These are phyloP conservation scores for Pavo muticus DNA, from an alignment of 2,113 vertebrate genomes.

Conservation along the genomic window DNA sequence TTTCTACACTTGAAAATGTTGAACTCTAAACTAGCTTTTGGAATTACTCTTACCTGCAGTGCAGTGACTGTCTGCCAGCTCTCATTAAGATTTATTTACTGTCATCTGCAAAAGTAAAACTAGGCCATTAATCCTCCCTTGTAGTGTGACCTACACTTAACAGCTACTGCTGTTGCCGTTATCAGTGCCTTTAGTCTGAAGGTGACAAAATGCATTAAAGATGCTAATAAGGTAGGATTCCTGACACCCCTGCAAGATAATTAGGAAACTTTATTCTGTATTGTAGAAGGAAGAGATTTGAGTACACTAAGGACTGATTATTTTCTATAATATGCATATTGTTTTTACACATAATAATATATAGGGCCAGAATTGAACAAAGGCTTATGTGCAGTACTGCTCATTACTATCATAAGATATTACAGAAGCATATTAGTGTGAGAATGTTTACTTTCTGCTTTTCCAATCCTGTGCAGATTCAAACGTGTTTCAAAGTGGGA, in stretches of 20 bases:
- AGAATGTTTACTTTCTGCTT: neutral
- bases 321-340: neutral
- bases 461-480: neutral
- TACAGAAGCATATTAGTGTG: neutral
- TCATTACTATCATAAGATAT: neutral
- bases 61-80: neutral
- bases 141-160: neutral
- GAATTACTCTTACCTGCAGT: neutral
- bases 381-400: neutral
- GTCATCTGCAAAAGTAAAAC: conserved; percentile 5
- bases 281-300: neutral
- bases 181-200: neutral
- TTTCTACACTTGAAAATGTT: neutral
- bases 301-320: neutral
- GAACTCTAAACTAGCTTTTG: neutral
- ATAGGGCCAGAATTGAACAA: neutral
- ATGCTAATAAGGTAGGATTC: conserved; percentile 34
- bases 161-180: neutral
- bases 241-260: conserved; percentile 20
- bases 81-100: neutral
- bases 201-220: conserved; percentile 23
- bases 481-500: neutral
- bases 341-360: neutral
- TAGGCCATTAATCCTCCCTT: neutral
- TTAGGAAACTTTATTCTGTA: neutral